These are phyloP conservation scores for Haplochromis burtoni DNA, from an alignment of 2,113 vertebrate genomes.

Conservation along the genomic window DNA sequence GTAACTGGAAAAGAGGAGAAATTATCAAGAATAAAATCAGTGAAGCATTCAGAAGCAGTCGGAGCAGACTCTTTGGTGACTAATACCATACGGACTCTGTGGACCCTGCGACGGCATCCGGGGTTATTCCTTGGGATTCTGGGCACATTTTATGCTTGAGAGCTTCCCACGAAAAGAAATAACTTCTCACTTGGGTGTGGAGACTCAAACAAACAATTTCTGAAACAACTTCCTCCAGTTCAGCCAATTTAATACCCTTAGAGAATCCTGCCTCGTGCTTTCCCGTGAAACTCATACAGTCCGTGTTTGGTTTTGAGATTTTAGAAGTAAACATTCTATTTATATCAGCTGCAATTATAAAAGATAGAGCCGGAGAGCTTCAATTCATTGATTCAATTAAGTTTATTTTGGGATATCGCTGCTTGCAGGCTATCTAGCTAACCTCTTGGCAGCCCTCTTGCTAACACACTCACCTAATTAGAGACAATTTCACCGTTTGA, in stretches of 20 bases:
- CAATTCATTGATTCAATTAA: neutral
- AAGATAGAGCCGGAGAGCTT: neutral
- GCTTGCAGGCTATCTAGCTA: neutral
- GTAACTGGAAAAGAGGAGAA: neutral
- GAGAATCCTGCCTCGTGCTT: neutral
- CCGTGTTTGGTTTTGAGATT: neutral
- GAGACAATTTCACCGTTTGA: neutral
- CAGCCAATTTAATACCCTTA: neutral
- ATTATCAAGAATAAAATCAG: neutral
- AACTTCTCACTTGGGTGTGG: conserved; percentile 18
- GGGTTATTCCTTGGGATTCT: neutral
- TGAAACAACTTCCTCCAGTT: neutral
- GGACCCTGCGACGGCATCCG: neutral
- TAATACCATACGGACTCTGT: neutral
- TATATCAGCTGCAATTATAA: neutral
- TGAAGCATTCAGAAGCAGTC: neutral
- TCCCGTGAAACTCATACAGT: neutral
- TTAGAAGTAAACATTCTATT: neutral
- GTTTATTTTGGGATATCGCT: neutral
- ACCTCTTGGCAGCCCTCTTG: neutral
- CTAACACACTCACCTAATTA: neutral
- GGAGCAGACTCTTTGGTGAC: neutral
- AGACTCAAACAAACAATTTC: conserved; percentile 18
- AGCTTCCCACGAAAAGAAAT: neutral
- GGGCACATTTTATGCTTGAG: neutral